These are phyloP conservation scores for Fragum fragum DNA, from an alignment of 2,888 invertebrate genomes.

Conservation along the genomic window DNA sequence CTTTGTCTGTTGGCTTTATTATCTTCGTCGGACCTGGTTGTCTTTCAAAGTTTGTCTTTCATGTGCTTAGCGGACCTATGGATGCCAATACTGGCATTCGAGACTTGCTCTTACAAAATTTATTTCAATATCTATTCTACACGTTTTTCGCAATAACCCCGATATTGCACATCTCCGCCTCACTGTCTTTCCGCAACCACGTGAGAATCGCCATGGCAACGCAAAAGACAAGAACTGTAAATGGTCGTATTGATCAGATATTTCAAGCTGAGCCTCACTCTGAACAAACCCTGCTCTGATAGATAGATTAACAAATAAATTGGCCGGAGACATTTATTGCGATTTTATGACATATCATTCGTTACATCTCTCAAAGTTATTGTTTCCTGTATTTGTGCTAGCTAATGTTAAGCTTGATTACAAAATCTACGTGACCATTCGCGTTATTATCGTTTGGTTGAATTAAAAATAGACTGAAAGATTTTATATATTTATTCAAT, in stretches of 20 bases:
- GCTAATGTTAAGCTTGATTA: background rate
- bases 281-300: conserved; percentile 50
- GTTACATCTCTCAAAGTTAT: background rate
- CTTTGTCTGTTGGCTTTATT: conserved; percentile 70
- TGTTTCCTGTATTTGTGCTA: background rate
- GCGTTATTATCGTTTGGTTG: background rate
- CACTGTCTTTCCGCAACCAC: conserved; percentile 58
- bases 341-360: background rate
- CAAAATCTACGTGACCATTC: background rate
- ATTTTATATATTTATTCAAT: too few relatives aligned
- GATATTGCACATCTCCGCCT: conserved; percentile 69
- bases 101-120: conserved; percentile 70
- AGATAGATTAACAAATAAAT: conserved; percentile 3
- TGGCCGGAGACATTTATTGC: background rate
- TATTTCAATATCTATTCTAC: conserved; percentile 76
- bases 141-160: conserved; percentile 76
- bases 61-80: conserved; percentile 59
- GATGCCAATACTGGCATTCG: conserved; percentile 47
- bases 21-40: conserved; percentile 74
- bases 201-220: conserved; percentile 41
- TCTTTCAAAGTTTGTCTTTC: conserved; percentile 68
- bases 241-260: background rate
- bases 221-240: conserved; percentile 31
- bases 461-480: background rate
- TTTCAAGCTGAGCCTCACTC: conserved; percentile 32